A percentile compares a stretch with the other conserved stretches of the same genome.
Evolutionary conservation across 2,113 vertebrate species (phyloP).

Genomic region (Brachypodius melanocephalos): DNA sequence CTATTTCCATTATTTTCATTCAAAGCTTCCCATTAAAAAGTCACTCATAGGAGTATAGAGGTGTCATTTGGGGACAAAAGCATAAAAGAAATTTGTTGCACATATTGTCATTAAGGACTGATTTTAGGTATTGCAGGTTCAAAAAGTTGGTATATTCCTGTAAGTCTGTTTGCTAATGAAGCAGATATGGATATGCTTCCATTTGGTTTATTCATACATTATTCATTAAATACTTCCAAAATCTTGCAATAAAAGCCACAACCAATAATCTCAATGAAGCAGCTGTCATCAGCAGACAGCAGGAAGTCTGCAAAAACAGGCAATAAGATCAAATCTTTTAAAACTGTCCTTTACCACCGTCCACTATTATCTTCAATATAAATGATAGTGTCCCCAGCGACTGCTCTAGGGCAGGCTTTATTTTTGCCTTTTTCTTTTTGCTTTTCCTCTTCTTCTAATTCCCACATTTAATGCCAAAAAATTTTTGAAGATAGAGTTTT

Average conservation of each 20-base stretch:
- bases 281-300: not conserved
- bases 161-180: not conserved
- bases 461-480: not conserved
- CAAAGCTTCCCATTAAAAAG: not conserved
- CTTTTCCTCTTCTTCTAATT: not conserved
- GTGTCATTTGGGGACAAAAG: not conserved
- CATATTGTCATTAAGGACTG: not conserved
- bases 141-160: not conserved
- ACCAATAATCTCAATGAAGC: not conserved
- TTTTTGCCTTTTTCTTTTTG: too few species aligned
- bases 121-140: not conserved
- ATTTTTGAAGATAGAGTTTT: not conserved
- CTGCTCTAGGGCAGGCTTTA: not conserved
- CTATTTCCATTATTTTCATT: not conserved
- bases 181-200: not conserved
- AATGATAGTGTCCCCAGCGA: not conserved
- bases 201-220: not conserved
- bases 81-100: not conserved
- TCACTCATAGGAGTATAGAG: not conserved
- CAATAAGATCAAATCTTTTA: not conserved
- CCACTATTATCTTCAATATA: not conserved
- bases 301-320: not conserved
- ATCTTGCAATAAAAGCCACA: not conserved
- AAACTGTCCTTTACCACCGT: not conserved
- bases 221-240: conserved; percentile 10